Evolutionary conservation across 2,797 vertebrate genomes (phyloP), one percentile per base, ranked within the genome.

Genomic region (Neosalanx taihuensis): DNA sequence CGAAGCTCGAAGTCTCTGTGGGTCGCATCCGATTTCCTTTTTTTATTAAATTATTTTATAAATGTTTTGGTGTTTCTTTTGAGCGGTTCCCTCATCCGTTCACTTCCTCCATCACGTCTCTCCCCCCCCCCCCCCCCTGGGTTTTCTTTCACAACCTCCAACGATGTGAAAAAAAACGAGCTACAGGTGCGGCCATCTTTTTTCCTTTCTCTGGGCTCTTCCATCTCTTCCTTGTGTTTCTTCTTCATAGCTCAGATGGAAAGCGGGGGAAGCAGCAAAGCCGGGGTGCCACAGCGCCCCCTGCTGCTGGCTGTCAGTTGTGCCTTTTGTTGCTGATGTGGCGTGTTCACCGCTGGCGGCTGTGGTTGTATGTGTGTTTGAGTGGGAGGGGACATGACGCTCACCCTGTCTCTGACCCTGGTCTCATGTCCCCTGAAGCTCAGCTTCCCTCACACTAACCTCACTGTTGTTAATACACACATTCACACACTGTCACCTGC

Each of bases 201-300:
- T 26, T 92, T 71, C 51, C 51, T 53, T 53, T 17, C 51, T n/a
- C 53, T 89, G 91, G 91, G 90, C 92, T 93, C 89, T 93, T 93
- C 90, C 89, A 92, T 93, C 89, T 90, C 60, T 37, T 18, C 87
- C 84, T 86, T 88, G 76, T 90, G 84, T 92, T 89, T 75, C 89
- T 86, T 92, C 82, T 89, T 86, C 81, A 0, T 91, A 89, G 86
- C 79, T 87, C 90, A 82, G 90, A 92, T 91, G 88, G 92, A 93
- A 92, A 90, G 89, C 89, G 90, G n/a, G 70, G 91, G 89, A 80
- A 85, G 90, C 91, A 89, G 89, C 90, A 92, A 92, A 90, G 88
- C 86, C 89, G 84, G 86, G 83, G 73, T 73, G 75, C 83, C 33
- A 17, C 86, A 51, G 70, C 23, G 4, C 88, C 89, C 90, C 74